These are phyloP conservation scores for Leucoma salicis DNA, from an alignment of 2,888 invertebrate species.

Conservation along the genomic window DNA sequence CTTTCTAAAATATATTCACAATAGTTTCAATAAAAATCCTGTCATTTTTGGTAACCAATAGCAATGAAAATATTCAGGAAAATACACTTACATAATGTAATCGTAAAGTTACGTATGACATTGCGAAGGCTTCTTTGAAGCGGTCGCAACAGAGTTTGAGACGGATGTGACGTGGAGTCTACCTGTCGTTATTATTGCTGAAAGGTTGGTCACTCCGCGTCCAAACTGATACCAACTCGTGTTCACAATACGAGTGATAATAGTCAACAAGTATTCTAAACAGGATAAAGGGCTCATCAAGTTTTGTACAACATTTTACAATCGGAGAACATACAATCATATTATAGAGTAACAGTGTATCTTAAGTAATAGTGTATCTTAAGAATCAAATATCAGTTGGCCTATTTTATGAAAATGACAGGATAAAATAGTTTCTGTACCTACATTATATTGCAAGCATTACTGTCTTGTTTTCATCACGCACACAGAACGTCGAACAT, in stretches of 20 bases:
- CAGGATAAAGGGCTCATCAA: slow-evolving; percentile 46
- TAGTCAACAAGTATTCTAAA: slow-evolving; percentile 39
- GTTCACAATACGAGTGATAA: slow-evolving; percentile 36
- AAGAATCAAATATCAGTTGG: slow-evolving; percentile 10
- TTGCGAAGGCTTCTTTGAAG: slow-evolving; percentile 64
- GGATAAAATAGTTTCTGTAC: slow-evolving; percentile 59
- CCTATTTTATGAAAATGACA: slow-evolving; percentile 61
- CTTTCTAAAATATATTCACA: slow-evolving; percentile 75
- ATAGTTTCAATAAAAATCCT: slow-evolving; percentile 77
- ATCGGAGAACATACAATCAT: slow-evolving; percentile 31
- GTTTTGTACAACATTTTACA: slow-evolving; percentile 48
- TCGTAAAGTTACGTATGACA: slow-evolving; percentile 74
- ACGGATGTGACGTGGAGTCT: slow-evolving; percentile 57
- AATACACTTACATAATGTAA: slow-evolving; percentile 66
- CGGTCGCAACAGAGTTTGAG: slow-evolving; percentile 47
- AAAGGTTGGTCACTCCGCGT: slow-evolving; percentile 13
- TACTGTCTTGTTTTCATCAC: slow-evolving; percentile 39
- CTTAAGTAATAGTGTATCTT: no score
- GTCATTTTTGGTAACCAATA: slow-evolving; percentile 82
- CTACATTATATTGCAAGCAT: slow-evolving; percentile 67
- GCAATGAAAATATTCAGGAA: slow-evolving; percentile 72
- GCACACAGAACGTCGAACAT: slow-evolving; percentile 25
- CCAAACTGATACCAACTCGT: slow-evolving; percentile 24
- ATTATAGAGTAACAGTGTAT: not conserved
- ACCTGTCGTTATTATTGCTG: slow-evolving; percentile 64